Base-by-base conservation (phyloP, 1,140 invertebrate species). In the Oncopeltus fasciatus region DNA sequence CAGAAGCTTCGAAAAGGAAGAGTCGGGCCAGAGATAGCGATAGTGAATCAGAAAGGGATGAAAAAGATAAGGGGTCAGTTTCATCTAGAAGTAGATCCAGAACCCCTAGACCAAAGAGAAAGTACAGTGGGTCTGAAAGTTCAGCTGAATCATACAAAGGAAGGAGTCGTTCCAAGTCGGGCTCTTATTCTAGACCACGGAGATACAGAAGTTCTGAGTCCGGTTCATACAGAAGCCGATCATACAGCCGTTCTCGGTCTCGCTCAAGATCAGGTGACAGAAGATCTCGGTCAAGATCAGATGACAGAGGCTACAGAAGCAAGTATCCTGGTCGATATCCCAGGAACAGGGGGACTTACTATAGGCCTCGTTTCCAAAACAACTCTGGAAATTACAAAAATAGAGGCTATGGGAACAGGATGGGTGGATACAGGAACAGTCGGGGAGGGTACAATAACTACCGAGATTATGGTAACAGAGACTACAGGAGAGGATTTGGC, bases 271-370 rank as follows among this genome's bases (percentile, higher is more conserved):
- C 65, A 28, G 61, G 61, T 47, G 74, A 68, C 53, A 53, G 73
- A 58, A 70, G 76, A 0, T 76, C 73, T 3, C 77, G 83, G 2
- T 83, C 81, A 56, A 76, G 78, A 16, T 84, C 83, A 0, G 78
- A 79, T 11, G 82, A 85, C 33, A 72, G 82, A 60, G 76, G 75
- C 9, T 73, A 77, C 59, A 68, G 75, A 2, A 74, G 72, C 60
- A 72, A 75, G 14, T 75, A 77, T 63, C 68, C 65, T 64, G 79
- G 72, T 67, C 77, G 72, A 69, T 78, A 80, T 62, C 84, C 65
- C 21, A 58, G 82, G 65, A 83, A 85, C 67, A 77, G 84, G 16
- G 84, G 84, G 46, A 87, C 84, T 0, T 87, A 87, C 69, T 87
- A 87, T 72, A 83, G 84, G 65, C 84, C 84, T 0, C 76, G 84